Evolutionary conservation across 2,888 invertebrate genomes (phyloP), one percentile per base, ranked within the genome.

Genomic region (Tyria jacobaeae): DNA sequence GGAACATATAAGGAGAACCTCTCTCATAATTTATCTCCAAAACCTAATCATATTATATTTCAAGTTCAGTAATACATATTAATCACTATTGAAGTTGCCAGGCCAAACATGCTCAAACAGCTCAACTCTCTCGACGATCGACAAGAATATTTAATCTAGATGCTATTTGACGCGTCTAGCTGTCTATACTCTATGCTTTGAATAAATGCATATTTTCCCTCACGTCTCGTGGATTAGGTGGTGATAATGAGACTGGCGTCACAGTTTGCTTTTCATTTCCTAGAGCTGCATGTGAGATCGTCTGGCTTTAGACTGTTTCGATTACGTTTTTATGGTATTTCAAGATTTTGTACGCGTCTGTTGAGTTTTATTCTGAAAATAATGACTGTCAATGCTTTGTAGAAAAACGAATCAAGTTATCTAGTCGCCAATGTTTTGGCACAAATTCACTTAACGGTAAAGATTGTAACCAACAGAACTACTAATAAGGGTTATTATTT

Each of bases 211-310:
- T 87, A 86, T 82, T 86, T 85, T 78, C 71, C 54, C 68, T 59
- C 76, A 65, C 82, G 81, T 81, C 80, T 76, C 68, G 62, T 34
- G 79, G 81, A 87, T 86, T 84, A 87, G 80, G 74, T 70, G 66
- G 78, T 80, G 85, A 82, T 86, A 82, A 86, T 83, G 83, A 82
- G 80, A 72, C 66, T 68, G 70, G 70, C 72, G 57, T 71, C 69
- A 58, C 67, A 69, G 87, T 88, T 89, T 88, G 84, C 88, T 85
- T 89, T 89, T 83, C 84, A 88, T 89, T 85, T 81, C 78, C 80
- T 65, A 50, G 62, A 64, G 68, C 76, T 69, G 78, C 80, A 80
- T 79, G 68, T 70, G 75, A 63, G 75, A 76, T 75, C 69, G 67
- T 66, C 73, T 66, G 66, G 74, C 64, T 71, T 70, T 66, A 70